Base-by-base conservation (phyloP, 2,888 invertebrate species). In the Cylloceria caligata region DNA sequence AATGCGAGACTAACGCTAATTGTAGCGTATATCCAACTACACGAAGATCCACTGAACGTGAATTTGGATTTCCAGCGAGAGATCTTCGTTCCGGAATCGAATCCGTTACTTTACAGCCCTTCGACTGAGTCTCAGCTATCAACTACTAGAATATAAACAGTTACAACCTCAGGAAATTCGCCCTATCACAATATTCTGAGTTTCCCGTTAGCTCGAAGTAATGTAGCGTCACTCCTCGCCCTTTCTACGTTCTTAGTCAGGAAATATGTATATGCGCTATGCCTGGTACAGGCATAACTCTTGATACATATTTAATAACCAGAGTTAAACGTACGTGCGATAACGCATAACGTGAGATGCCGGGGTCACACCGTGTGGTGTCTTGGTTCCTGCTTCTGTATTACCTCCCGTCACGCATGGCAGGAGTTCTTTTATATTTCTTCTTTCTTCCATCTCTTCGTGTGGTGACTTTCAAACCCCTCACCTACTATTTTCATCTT, bases 321-420 rank as follows among this genome's bases (percentile, higher is more conserved):
- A 30, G 21, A 71, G 57, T 67, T 72, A 69, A 64, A 57, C 27
- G 34, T 60, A 68, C 55, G 64, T 69, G 64, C 69, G 55, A 69
- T 78, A 77, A 55, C 55, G 45, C 45, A 27, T 57, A 73, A 52
- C 52, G 34, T 47, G 36, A 24, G 52, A 24, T 13, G 13, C 7
- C 24, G 49, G 34, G 36, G 68, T 52, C 45, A 47, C 49, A 52
- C 64, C 49, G 7, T 52, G 30, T 39, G 34, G 47, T 57, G 36
- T 45, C 21, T 60, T n/a, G 16, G 16, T 55, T 49, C n/a, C 27
- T 21, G 55, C 19, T 42, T 36, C 27, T 19, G 49, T 62, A 82
- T 81, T 75, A 75, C 82, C 82, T 75, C 65, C 71, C 67, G 67
- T 72, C 82, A 83, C 80, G 82, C 82, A 82, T 72, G 57, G 45